phyloP scores from a whole-genome alignment of 1,140 invertebrate genomes.

The Eubasilissa regina region DNA sequence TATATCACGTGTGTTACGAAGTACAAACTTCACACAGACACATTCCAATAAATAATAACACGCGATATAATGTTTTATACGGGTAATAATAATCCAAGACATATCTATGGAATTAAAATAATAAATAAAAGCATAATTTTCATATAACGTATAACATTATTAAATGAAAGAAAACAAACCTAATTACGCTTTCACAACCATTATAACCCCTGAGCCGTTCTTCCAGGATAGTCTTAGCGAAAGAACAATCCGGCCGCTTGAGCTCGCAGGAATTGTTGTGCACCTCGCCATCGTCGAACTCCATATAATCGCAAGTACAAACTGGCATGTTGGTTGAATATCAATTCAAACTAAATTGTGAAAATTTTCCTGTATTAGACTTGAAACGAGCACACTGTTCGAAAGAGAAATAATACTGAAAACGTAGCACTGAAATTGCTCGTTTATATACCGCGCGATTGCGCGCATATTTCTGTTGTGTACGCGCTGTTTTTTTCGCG shows the following conservation, averaged over 20 bases:
- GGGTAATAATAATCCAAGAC: too few species aligned
- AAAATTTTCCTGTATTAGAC: neutral
- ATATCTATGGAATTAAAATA: too few species aligned
- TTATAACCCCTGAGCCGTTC: conserved; percentile 35
- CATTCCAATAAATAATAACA: too few species aligned
- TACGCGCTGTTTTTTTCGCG: neutral
- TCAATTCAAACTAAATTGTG: too few species aligned
- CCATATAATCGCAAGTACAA: conserved; percentile 52
- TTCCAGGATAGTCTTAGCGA: conserved; percentile 25
- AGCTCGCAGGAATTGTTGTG: conserved; percentile 52
- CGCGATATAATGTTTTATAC: too few species aligned
- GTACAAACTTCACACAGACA: too few species aligned
- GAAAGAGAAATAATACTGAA: conserved; percentile 18
- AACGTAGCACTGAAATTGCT: neutral
- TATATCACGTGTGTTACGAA: too few species aligned
- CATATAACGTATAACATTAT: too few species aligned
- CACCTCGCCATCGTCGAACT: conserved; percentile 44
- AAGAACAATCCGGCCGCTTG: conserved; percentile 31
- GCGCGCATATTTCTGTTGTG: neutral
- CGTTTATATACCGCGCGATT: neutral
- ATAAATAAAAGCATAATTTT: too few species aligned
- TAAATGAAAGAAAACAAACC: conserved; percentile 19
- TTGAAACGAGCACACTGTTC: neutral
- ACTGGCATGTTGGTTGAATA: conserved; percentile 41
- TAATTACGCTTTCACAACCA: conserved; percentile 1